Percentiles rank a stretch among this genome's conserved stretches.
These are phyloP conservation scores for Carollia perspicillata DNA, from an alignment of 2,113 vertebrate genomes.

Conservation along the genomic window DNA sequence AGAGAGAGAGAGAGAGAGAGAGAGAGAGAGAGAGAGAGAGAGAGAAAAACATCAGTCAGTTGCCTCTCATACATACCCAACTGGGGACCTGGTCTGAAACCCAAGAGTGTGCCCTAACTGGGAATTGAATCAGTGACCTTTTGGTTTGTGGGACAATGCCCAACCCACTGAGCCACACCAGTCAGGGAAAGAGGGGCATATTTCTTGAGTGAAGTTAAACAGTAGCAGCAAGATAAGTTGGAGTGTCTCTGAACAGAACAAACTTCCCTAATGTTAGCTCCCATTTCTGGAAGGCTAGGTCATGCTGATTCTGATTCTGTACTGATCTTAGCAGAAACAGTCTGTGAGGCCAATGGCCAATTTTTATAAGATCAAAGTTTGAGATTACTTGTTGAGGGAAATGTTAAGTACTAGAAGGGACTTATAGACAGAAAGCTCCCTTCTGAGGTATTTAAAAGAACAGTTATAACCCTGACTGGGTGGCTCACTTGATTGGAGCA, in stretches of 20 bases:
- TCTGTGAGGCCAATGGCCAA: not conserved
- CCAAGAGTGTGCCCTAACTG: no score
- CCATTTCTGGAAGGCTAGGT: not conserved
- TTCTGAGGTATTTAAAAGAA: not conserved
- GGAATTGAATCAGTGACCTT: no score
- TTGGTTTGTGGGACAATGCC: no score
- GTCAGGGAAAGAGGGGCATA: no score
- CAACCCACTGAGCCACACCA: no score
- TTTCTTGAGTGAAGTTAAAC: not conserved
- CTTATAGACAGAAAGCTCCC: not conserved
- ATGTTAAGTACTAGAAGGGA: not conserved
- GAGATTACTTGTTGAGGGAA: not conserved
- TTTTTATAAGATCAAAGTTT: not conserved
- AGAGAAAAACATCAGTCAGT: no score
- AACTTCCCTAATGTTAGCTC: not conserved
- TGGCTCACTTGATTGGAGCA: no score
- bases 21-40: not conserved
- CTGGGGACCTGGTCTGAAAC: no score
- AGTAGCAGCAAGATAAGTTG: not conserved
- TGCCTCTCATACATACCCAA: no score
- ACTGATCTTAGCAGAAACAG: not conserved
- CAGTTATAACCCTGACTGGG: not conserved
- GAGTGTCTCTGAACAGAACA: not conserved
- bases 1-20: not conserved
- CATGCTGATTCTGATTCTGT: not conserved